These are phyloP conservation scores for Hycleus cichorii DNA, from an alignment of 1,140 invertebrate genomes.

Conservation along the genomic window DNA sequence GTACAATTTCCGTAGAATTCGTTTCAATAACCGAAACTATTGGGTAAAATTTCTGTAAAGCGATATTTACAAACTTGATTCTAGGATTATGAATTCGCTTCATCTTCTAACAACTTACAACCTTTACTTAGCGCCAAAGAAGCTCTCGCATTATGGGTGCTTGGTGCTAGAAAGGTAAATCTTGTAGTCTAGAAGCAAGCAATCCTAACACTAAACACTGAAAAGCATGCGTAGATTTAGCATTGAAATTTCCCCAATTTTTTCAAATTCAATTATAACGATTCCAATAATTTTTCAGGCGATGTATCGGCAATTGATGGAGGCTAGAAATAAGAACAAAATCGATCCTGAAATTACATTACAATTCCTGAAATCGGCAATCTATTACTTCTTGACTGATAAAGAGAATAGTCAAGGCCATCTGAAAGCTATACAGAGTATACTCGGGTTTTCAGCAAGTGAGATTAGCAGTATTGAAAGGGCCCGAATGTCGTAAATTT, in stretches of 20 bases:
- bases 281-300: conserved; percentile 50
- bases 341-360: conserved; percentile 79
- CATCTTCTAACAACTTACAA: conserved; percentile 58
- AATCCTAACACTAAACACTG: conserved; percentile 2
- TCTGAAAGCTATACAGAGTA: conserved; percentile 78
- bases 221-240: conserved; percentile 3
- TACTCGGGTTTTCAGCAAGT: conserved; percentile 67
- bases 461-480: conserved; percentile 70
- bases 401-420: conserved; percentile 77
- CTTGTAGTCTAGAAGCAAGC: not conserved
- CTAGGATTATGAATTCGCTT: conserved; percentile 61
- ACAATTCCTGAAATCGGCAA: conserved; percentile 82
- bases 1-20: conserved; percentile 12
- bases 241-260: not conserved
- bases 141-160: conserved; percentile 82
- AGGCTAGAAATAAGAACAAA: conserved; percentile 58
- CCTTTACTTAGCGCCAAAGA: conserved; percentile 80
- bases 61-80: conserved; percentile 35
- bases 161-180: conserved; percentile 76
- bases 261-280: not conserved
- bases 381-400: conserved; percentile 84
- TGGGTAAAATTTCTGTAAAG: too few species aligned
- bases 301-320: conserved; percentile 72
- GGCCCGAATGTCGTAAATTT: conserved; percentile 41
- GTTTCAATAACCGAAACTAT: too few species aligned